Evolutionary conservation across 30 jellyfish, hydroid and myxozoan genomes (phyloP), one percentile per base, ranked within the genome.

Genomic region (Morbakka virulenta): DNA sequence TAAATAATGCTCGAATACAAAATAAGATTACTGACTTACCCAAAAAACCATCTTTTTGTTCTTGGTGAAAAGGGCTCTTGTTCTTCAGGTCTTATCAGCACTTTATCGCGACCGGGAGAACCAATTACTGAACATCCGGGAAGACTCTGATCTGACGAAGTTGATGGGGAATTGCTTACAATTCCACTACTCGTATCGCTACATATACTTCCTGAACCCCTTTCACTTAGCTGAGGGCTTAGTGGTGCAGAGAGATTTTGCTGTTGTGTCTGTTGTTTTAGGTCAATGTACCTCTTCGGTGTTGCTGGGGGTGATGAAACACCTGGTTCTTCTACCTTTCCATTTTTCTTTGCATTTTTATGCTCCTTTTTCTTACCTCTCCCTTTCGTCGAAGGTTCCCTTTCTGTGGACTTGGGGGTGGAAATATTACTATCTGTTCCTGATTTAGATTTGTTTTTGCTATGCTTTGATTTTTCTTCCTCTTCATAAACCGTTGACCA

Each of bases 401-500:
- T 83, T 70, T 4, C 32, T n/a, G 13, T 17, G 35, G 34, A 41
- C 66, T 68, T 64, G 20, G 4, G 14, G 4, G 76, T 20, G 50
- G 52, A 14, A 25, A 23, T 28, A 21, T 3, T 28, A 4, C 73
- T 72, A 12, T 24, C 82, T 11, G 34, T 6, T 21, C 32, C 27
- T 25, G 20, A 28, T 2, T 28, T 12, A 35, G 87, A 2, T 48
- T 83, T 83, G 49, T 81, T 67, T 48, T 68, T 52, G 35, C 50
- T 33, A 28, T 72, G 79, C 78, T 83, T 83, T 2, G 95, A 72
- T 32, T 69, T 80, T 71, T 83, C 96, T 26, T 80, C 96, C 63
- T 92, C 98, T 74, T 92, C 98, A 41, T 67, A 92, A n/a, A 92
- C 96, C 30, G 98, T 92, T 22, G 98, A 92, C 98, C 98, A 92